phyloP scores from a whole-genome alignment of 2,113 vertebrate species.

The Rhadina sibilatrix region DNA sequence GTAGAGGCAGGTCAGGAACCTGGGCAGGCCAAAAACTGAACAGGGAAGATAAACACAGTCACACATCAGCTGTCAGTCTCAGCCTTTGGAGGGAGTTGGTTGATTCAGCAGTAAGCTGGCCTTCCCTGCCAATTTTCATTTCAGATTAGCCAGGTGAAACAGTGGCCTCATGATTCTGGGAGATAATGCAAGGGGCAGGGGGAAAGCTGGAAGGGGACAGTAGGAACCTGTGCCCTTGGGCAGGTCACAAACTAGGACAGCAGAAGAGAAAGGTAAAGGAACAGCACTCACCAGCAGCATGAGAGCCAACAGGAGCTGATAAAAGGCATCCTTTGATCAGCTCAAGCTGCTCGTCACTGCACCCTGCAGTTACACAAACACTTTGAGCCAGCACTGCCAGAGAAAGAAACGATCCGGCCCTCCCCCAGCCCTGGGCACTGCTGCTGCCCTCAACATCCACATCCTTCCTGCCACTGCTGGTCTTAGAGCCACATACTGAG shows the following conservation, averaged over 20 bases:
- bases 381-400: neutral
- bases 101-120: neutral
- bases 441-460: neutral
- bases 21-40: neutral
- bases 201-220: neutral
- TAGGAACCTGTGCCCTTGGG: neutral
- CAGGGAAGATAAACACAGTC: neutral
- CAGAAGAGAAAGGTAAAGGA: neutral
- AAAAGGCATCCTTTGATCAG: neutral
- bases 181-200: neutral
- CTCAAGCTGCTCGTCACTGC: neutral
- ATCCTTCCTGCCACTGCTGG: neutral
- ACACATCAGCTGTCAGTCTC: neutral
- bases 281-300: neutral
- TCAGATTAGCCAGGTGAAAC: neutral
- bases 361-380: neutral
- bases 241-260: neutral
- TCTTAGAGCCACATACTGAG: neutral
- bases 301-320: neutral
- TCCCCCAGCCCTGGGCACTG: neutral
- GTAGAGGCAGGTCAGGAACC: neutral
- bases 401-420: neutral
- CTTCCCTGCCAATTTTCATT: rapidly evolving
- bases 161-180: rapidly evolving
- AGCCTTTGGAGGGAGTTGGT: neutral